Conservation (phyloP, 2,888 invertebrate species). For the Epinotia bilunana region DNA sequence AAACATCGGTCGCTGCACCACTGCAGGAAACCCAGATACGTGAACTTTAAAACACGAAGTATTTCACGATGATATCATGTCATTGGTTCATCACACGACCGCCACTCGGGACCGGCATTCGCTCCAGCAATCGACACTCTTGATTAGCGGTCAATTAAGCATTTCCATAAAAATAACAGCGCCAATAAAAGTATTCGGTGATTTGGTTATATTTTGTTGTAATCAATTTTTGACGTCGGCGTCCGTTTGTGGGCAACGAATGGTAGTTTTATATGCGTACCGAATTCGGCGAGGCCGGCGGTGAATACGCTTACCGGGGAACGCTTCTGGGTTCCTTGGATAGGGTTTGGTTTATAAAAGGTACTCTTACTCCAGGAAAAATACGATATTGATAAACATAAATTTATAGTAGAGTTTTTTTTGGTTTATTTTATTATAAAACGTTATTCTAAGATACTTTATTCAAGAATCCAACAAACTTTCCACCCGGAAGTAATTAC, state of each 20-base stretch:
- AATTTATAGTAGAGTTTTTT: too few species aligned
- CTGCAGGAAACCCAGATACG: slow-evolving; percentile 6
- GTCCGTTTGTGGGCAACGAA: slow-evolving; percentile 77
- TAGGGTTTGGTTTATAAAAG: neutral
- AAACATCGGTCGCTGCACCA: slow-evolving; percentile 6
- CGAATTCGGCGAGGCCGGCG: slow-evolving; percentile 79
- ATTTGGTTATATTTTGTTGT: slow-evolving; percentile 82
- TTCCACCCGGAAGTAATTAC: too few species aligned
- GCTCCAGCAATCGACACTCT: slow-evolving; percentile 49
- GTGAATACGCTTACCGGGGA: slow-evolving; percentile 63
- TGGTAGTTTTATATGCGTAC: slow-evolving; percentile 81
- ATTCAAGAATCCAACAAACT: too few species aligned
- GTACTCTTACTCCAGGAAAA: neutral
- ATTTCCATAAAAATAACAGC: slow-evolving; percentile 73
- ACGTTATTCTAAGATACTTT: too few species aligned
- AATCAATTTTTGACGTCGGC: slow-evolving; percentile 83
- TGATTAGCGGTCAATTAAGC: slow-evolving; percentile 82
- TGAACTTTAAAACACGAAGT: slow-evolving; percentile 44
- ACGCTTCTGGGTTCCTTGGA: slow-evolving; percentile 54
- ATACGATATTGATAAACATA: too few species aligned
- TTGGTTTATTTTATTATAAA: too few species aligned
- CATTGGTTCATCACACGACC: slow-evolving; percentile 55
- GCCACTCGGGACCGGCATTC: slow-evolving; percentile 53
- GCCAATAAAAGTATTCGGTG: slow-evolving; percentile 80
- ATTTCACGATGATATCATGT: slow-evolving; percentile 59